Evolutionary conservation across 2,797 vertebrate genomes (phyloP).

Genomic region (Chiloscyllium punctatum): DNA sequence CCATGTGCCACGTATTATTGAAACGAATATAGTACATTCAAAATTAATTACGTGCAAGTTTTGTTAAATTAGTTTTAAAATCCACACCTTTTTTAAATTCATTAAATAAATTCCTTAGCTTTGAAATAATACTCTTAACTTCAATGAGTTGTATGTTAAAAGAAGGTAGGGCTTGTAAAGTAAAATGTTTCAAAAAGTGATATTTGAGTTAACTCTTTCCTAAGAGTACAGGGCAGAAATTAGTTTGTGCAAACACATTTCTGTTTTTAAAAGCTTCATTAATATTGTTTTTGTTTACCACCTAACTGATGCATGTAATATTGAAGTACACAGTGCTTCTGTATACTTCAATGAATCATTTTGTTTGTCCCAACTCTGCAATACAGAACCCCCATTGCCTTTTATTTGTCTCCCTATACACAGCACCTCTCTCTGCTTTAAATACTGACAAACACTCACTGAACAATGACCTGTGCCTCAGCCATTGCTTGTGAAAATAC

Average conservation of each 20-base stretch:
- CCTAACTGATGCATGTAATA: not conserved
- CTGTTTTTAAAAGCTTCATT: not conserved
- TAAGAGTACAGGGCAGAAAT: not conserved
- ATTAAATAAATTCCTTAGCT: not conserved
- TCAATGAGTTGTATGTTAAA: not conserved
- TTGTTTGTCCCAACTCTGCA: not conserved
- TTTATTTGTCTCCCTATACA: not conserved
- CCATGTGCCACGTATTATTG: not conserved
- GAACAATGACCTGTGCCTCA: not conserved
- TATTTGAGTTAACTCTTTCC: not conserved
- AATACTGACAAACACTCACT: not conserved
- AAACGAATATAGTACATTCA: not conserved
- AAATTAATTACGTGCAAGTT: not conserved
- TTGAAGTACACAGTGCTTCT: not conserved
- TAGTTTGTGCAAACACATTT: not conserved
- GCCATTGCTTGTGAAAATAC: not conserved
- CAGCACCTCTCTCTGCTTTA: not conserved
- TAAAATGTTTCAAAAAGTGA: not conserved
- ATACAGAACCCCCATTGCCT: not conserved
- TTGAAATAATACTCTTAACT: not conserved
- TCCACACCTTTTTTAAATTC: not conserved
- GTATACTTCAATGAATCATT: not conserved
- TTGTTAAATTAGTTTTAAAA: not conserved
- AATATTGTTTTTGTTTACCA: not conserved
- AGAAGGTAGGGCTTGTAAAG: not conserved